Percentiles rank a stretch among this genome's conserved stretches.
Conservation (phyloP, 2,797 vertebrate species). For the Chromobotia macracanthus region DNA sequence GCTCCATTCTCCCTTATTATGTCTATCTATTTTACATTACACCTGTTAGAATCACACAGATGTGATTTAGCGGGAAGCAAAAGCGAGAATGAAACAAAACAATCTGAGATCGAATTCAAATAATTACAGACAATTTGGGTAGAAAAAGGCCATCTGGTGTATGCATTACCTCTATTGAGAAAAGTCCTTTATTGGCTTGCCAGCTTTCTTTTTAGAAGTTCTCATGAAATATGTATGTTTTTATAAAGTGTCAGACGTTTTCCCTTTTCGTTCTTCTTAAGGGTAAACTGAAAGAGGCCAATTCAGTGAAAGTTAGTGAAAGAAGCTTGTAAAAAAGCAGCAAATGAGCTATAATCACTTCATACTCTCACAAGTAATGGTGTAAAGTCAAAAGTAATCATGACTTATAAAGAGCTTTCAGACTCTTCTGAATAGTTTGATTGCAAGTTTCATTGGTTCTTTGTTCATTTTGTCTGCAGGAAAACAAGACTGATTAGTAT, state of each 20-base stretch:
- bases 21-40: constrained; percentile 80
- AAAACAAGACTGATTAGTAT: constrained; percentile 37
- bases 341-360: constrained; percentile 39
- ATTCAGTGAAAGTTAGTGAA: constrained; percentile 31
- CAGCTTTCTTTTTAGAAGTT: constrained; percentile 57
- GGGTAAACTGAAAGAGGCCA: constrained; percentile 37
- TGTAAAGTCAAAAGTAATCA: constrained; percentile 42
- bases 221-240: constrained; percentile 67
- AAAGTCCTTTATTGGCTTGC: constrained; percentile 58
- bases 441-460: constrained; percentile 44
- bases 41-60: constrained; percentile 89
- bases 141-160: constrained; percentile 86
- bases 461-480: constrained; percentile 2
- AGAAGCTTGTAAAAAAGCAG: constrained; percentile 42
- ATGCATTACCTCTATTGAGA: constrained; percentile 75
- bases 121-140: constrained; percentile 88
- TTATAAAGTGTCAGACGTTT: constrained; percentile 57
- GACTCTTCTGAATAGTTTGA: constrained; percentile 38
- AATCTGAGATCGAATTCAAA: constrained; percentile 86
- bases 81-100: constrained; percentile 69
- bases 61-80: constrained; percentile 78
- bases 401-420: constrained; percentile 7
- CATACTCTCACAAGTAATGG: constrained; percentile 40
- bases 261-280: constrained; percentile 36
- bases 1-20: constrained; percentile 71